These are phyloP conservation scores for Cygnus atratus DNA, from an alignment of 2,113 vertebrate species.

Conservation along the genomic window DNA sequence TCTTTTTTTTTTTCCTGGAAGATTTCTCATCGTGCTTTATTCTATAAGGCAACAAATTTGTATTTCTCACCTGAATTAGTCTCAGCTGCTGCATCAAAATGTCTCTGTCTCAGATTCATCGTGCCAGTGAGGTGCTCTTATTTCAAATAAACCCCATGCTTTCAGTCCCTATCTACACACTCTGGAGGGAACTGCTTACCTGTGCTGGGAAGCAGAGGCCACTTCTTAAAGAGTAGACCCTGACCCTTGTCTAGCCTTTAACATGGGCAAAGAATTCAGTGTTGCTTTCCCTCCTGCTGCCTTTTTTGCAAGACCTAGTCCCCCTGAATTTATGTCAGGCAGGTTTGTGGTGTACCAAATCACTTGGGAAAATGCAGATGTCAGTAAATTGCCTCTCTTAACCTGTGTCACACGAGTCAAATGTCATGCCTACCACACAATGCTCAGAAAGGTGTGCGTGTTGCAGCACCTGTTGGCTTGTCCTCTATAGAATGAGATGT, in stretches of 20 bases:
- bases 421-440: not conserved
- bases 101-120: not conserved
- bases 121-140: not conserved
- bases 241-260: constrained; percentile 11
- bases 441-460: not conserved
- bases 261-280: constrained; percentile 14
- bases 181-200: constrained; percentile 20
- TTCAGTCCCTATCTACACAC: not conserved
- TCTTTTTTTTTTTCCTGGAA: not conserved
- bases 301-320: not conserved
- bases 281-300: not conserved
- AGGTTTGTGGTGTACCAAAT: not conserved
- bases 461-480: not conserved
- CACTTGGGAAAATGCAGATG: constrained; percentile 40
- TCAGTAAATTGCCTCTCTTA: constrained; percentile 12
- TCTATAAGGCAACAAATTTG: not conserved
- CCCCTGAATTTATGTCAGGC: constrained; percentile 20
- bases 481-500: accelerated
- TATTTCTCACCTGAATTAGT: not conserved
- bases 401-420: not conserved
- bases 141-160: not conserved
- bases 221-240: constrained; percentile 5
- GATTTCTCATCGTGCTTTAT: not conserved
- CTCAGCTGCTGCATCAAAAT: not conserved
- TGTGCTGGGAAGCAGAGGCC: constrained; percentile 24